Conservation (phyloP, 2,797 vertebrate genomes). For the Lepus oiostolus region DNA sequence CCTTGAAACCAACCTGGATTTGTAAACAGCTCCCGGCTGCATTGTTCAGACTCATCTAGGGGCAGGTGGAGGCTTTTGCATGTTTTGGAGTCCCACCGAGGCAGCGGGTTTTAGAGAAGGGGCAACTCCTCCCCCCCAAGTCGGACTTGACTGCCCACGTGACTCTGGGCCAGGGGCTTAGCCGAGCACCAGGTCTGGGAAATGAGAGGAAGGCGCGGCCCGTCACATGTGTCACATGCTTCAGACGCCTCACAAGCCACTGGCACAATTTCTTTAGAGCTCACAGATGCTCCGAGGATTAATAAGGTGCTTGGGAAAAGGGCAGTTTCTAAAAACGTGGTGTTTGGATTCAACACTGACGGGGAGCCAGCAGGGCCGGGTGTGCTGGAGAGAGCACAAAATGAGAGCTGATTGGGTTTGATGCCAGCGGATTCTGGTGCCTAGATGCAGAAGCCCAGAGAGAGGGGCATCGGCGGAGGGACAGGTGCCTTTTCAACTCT, state of each 20-base stretch:
- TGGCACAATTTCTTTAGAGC: not conserved
- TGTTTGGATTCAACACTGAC: conserved; percentile 33
- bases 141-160: rapidly evolving
- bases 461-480: not conserved
- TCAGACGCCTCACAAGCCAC: no score
- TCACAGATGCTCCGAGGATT: conserved; percentile 56
- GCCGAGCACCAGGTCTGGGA: not conserved
- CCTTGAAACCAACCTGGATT: not conserved
- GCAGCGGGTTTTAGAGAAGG: not conserved
- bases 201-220: not conserved
- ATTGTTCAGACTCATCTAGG: not conserved
- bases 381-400: not conserved
- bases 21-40: not conserved
- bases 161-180: not conserved
- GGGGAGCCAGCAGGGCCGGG: not conserved
- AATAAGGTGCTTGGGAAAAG: conserved; percentile 19
- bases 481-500: not conserved
- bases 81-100: not conserved
- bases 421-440: not conserved
- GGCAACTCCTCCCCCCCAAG: not conserved
- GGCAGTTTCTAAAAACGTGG: conserved; percentile 42
- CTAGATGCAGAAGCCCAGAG: not conserved
- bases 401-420: not conserved
- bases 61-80: not conserved
- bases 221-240: not conserved